These are phyloP conservation scores for Anseranas semipalmata DNA, from an alignment of 2,113 vertebrate genomes.

Conservation along the genomic window DNA sequence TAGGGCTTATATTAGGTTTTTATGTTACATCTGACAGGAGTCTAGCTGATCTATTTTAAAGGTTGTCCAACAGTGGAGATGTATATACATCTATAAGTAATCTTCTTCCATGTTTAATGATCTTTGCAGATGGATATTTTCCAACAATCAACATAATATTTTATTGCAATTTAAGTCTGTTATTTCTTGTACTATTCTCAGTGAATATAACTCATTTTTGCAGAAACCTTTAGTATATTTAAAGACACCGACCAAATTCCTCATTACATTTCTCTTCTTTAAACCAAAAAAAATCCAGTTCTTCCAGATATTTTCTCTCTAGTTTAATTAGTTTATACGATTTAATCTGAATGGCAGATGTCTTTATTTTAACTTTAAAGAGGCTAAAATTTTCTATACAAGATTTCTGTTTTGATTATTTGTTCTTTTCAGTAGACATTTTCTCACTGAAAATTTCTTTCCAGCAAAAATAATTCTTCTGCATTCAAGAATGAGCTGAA, in stretches of 20 bases:
- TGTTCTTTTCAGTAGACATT: not conserved
- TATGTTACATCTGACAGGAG: not conserved
- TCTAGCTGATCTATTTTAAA: not conserved
- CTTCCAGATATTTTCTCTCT: not conserved
- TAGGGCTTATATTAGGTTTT: not conserved
- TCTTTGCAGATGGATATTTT: not conserved
- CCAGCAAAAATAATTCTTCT: not conserved
- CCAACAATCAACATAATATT: not conserved
- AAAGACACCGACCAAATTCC: not conserved
- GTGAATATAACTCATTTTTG: not conserved
- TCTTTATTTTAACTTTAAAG: not conserved
- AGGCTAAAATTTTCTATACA: not conserved
- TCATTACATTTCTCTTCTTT: not conserved
- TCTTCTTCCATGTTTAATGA: not conserved
- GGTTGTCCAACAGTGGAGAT: not conserved
- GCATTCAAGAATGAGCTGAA: not conserved
- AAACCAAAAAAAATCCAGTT: not conserved
- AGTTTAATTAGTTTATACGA: not conserved
- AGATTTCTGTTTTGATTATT: not conserved
- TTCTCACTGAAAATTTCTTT: not conserved
- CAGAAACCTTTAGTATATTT: not conserved
- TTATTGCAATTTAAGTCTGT: not conserved
- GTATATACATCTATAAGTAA: not conserved
- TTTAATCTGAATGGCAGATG: not conserved
- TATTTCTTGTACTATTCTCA: not conserved